phyloP scores from a whole-genome alignment of 2,888 invertebrate genomes.

The Carterocephalus palaemon region DNA sequence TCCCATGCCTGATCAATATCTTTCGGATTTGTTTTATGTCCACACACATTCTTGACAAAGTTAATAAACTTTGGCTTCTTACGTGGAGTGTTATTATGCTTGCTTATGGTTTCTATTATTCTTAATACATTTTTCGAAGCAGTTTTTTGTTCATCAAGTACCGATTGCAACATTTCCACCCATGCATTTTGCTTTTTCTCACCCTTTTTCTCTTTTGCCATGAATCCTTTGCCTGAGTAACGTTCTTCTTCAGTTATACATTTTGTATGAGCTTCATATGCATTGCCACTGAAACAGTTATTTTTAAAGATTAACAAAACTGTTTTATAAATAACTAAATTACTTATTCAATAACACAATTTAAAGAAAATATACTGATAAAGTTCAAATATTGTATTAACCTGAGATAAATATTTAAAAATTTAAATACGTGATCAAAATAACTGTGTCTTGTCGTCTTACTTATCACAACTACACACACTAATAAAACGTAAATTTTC shows the following conservation, averaged over 20 bases:
- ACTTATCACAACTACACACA: too few relatives aligned
- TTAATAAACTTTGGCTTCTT: slow-evolving; percentile 91
- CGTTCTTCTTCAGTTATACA: slow-evolving; percentile 92
- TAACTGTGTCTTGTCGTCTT: too few relatives aligned
- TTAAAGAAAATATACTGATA: too few relatives aligned
- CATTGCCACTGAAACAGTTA: slow-evolving; percentile 81
- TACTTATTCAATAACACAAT: too few relatives aligned
- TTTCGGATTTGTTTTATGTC: slow-evolving; percentile 74
- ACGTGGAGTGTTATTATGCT: slow-evolving; percentile 89
- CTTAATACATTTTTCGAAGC: slow-evolving; percentile 78
- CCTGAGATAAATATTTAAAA: too few relatives aligned
- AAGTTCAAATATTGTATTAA: too few relatives aligned
- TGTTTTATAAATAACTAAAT: too few relatives aligned
- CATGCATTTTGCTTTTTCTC: slow-evolving; percentile 92
- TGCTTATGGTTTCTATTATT: slow-evolving; percentile 83
- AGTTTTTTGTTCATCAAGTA: slow-evolving; percentile 78
- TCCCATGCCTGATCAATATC: slow-evolving; percentile 85
- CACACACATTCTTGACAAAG: slow-evolving; percentile 82
- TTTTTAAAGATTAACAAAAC: slow-evolving; percentile 13
- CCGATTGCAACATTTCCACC: slow-evolving; percentile 84
- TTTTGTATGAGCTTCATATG: slow-evolving; percentile 88
- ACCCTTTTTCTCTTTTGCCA: slow-evolving; percentile 88
- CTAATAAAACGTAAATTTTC: too few relatives aligned
- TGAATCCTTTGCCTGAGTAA: slow-evolving; percentile 90
- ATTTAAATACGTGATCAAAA: too few relatives aligned